Evolutionary conservation across 2,113 vertebrate species (phyloP).

Genomic region (Embiotoca jacksoni): DNA sequence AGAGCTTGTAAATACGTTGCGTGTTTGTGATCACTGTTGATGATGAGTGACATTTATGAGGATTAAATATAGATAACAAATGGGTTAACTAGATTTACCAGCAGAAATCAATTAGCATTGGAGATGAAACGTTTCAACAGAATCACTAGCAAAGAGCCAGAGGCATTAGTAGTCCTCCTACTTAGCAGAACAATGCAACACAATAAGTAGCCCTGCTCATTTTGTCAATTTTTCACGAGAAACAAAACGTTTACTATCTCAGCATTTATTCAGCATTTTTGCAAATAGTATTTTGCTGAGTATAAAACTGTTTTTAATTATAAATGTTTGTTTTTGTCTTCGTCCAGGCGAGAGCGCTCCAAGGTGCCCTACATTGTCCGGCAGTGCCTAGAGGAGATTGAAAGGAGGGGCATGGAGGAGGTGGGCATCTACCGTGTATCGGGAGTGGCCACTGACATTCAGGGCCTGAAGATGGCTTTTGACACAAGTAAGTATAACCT

Average conservation of each 20-base stretch:
- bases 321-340: constrained; percentile 6
- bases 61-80: constrained; percentile 32
- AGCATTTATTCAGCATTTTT: too few species aligned
- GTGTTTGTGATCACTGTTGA: background rate
- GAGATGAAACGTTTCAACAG: constrained; percentile 26
- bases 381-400: constrained; percentile 98
- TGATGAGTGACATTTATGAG: constrained; percentile 45
- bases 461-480: constrained; percentile 95
- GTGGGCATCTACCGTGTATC: constrained; percentile 99
- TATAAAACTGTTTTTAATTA: background rate
- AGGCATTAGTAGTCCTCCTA: background rate
- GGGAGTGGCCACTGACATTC: constrained; percentile 97
- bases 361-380: constrained; percentile 99
- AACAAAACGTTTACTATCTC: too few species aligned
- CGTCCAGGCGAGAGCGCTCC: constrained; percentile 91
- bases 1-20: background rate
- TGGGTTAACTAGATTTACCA: constrained; percentile 4
- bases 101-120: constrained; percentile 24
- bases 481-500: constrained; percentile 92
- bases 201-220: background rate
- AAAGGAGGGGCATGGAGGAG: constrained; percentile 97
- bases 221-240: background rate
- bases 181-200: background rate
- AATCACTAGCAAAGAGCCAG: constrained; percentile 11
- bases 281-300: too few species aligned